Percentiles rank a stretch among this genome's conserved stretches.
phyloP scores from a whole-genome alignment of 2,888 invertebrate species.

The Cantharis rufa region DNA sequence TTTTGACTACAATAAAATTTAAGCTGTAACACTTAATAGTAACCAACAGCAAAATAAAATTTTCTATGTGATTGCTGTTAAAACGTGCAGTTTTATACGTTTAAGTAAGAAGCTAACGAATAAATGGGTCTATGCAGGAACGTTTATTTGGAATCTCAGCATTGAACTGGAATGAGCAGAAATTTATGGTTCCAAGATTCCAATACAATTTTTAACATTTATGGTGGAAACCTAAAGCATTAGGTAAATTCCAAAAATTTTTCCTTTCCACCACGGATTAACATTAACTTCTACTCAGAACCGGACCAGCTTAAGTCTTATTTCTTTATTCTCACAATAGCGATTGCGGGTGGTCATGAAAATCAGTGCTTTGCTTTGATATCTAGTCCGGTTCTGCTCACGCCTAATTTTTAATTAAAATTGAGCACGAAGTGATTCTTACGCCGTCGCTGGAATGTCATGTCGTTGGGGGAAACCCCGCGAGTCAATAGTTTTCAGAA shows the following conservation, averaged over 20 bases:
- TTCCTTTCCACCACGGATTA: not conserved
- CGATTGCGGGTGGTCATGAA: not conserved
- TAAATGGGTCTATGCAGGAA: not conserved
- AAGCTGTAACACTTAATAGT: not conserved
- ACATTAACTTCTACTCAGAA: not conserved
- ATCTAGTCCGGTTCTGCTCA: not conserved
- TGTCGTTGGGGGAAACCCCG: not conserved
- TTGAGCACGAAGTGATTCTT: not conserved
- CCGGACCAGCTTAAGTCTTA: not conserved
- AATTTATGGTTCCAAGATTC: not conserved
- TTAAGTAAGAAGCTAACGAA: not conserved
- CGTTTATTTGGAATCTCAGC: not conserved
- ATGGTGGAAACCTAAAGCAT: not conserved
- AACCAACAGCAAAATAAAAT: not conserved
- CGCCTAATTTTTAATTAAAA: not conserved
- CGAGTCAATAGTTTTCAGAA: not conserved
- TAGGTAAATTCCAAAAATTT: not conserved
- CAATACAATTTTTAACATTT: not conserved
- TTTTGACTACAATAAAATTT: not conserved
- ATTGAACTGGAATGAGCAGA: not conserved
- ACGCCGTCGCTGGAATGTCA: not conserved
- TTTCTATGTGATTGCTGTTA: not conserved
- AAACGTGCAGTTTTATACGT: not conserved
- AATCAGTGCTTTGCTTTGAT: not conserved
- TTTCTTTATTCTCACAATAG: not conserved